Conservation (phyloP, 2,888 invertebrate genomes). For the Drosophila austrosaltans region DNA sequence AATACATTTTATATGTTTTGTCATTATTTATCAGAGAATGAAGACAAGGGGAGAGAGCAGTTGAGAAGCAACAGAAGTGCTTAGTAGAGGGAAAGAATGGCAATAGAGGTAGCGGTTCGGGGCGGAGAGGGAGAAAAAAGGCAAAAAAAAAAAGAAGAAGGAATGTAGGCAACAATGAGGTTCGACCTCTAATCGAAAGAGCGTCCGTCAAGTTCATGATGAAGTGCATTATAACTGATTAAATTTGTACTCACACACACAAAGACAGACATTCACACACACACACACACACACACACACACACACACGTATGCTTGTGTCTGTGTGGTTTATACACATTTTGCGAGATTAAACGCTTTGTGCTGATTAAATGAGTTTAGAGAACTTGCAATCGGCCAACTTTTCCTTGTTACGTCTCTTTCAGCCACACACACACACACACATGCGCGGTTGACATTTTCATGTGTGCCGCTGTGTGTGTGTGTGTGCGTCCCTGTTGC, state of each 20-base stretch:
- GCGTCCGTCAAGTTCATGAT: constrained; percentile 43
- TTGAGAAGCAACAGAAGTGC: background rate
- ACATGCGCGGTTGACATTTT: constrained; percentile 55
- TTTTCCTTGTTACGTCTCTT: constrained; percentile 25
- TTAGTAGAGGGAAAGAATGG: background rate
- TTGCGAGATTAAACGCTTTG: constrained; percentile 70
- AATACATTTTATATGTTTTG: constrained; percentile 35
- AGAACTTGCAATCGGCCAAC: constrained; percentile 50
- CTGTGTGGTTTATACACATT: constrained; percentile 51
- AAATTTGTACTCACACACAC: constrained; percentile 44
- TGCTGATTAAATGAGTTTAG: constrained; percentile 72
- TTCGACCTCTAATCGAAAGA: constrained; percentile 2
- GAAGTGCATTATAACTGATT: constrained; percentile 59
- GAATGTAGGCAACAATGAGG: constrained; percentile 4
- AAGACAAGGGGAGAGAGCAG: background rate
- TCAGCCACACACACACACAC: constrained; percentile 18
- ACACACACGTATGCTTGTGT: constrained; percentile 18
- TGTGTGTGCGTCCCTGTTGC: constrained; percentile 18
- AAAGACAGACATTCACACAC: constrained; percentile 24
- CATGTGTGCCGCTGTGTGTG: background rate
- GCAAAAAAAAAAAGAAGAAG: no score
- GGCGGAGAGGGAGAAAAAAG: background rate
- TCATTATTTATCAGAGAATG: constrained; percentile 35
- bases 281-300: constrained; percentile 26
- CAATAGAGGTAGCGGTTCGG: no score